Evolutionary conservation across 2,888 invertebrate genomes (phyloP).

Genomic region (Leptinotarsa juncta): DNA sequence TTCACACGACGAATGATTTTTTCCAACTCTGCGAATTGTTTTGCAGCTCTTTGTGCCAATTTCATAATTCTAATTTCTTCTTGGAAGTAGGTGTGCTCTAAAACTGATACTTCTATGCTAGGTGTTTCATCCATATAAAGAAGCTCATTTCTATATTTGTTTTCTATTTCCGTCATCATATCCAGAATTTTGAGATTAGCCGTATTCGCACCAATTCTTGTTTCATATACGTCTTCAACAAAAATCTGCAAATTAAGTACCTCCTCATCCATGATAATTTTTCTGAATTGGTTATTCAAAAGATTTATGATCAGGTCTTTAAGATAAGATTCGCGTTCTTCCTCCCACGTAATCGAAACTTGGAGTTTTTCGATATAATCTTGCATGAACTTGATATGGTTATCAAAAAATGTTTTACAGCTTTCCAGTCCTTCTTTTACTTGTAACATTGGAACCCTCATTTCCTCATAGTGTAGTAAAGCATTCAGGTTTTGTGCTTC

Average conservation of each 20-base stretch:
- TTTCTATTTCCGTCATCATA: constrained; percentile 73
- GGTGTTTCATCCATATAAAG: constrained; percentile 70
- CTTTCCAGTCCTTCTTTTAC: constrained; percentile 66
- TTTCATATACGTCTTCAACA: constrained; percentile 75
- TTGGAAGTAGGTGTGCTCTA: constrained; percentile 68
- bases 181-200: constrained; percentile 69
- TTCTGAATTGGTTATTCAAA: constrained; percentile 70
- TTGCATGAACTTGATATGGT: constrained; percentile 63
- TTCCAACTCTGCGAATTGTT: constrained; percentile 69
- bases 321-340: constrained; percentile 68
- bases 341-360: constrained; percentile 66
- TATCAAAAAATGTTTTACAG: constrained; percentile 63
- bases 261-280: constrained; percentile 69
- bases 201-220: constrained; percentile 70
- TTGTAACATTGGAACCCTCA: constrained; percentile 68
- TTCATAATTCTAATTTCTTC: constrained; percentile 68
- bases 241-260: constrained; percentile 71
- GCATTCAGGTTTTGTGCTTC: constrained; percentile 75
- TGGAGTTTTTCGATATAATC: constrained; percentile 65
- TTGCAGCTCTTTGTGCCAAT: constrained; percentile 70
- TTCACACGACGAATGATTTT: constrained; percentile 66
- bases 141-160: constrained; percentile 66
- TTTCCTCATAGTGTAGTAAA: constrained; percentile 69
- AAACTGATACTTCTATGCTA: constrained; percentile 67
- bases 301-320: constrained; percentile 70